Conservation (phyloP, 2,888 invertebrate species). For the Carpatolechia fugitivella region DNA sequence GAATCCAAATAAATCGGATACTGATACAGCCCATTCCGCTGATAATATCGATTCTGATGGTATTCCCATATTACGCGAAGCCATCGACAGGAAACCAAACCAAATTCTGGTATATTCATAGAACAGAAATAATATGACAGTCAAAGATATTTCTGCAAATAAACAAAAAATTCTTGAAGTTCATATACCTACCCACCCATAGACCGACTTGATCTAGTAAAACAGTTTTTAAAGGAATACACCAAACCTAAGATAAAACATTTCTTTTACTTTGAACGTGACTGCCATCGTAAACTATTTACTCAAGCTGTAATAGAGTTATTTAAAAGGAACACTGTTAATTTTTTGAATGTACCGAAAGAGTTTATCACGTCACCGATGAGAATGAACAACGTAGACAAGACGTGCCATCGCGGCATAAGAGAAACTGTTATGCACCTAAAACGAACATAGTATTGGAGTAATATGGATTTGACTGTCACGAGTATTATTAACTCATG, state of each 20-base stretch:
- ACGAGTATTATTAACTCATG: slow-evolving; percentile 19
- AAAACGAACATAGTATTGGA: slow-evolving; percentile 26
- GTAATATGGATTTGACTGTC: slow-evolving; percentile 26
- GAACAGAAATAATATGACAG: slow-evolving; percentile 11
- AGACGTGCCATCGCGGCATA: slow-evolving; percentile 29
- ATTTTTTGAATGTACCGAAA: slow-evolving; percentile 29
- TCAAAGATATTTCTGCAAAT: slow-evolving; percentile 11
- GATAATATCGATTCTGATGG: neutral
- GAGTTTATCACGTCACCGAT: slow-evolving; percentile 20
- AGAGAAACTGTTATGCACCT: slow-evolving; percentile 24
- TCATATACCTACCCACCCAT: slow-evolving; percentile 9
- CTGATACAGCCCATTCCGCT: slow-evolving; percentile 8
- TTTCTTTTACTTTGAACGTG: slow-evolving; percentile 27
- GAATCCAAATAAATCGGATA: too few relatives aligned
- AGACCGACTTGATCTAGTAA: slow-evolving; percentile 17
- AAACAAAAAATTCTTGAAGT: slow-evolving; percentile 19
- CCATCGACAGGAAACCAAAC: slow-evolving; percentile 22
- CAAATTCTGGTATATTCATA: slow-evolving; percentile 21
- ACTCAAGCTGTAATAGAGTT: slow-evolving; percentile 15
- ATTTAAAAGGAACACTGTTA: slow-evolving; percentile 24
- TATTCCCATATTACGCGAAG: slow-evolving; percentile 17
- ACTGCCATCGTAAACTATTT: slow-evolving; percentile 18
- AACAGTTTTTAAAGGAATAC: slow-evolving; percentile 22
- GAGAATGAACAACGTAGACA: slow-evolving; percentile 27
- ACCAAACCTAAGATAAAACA: slow-evolving; percentile 17